A percentile compares a stretch with the other conserved stretches of the same genome.
phyloP scores from a whole-genome alignment of 1,140 invertebrate genomes.

The Dufourea novaeangliae region DNA sequence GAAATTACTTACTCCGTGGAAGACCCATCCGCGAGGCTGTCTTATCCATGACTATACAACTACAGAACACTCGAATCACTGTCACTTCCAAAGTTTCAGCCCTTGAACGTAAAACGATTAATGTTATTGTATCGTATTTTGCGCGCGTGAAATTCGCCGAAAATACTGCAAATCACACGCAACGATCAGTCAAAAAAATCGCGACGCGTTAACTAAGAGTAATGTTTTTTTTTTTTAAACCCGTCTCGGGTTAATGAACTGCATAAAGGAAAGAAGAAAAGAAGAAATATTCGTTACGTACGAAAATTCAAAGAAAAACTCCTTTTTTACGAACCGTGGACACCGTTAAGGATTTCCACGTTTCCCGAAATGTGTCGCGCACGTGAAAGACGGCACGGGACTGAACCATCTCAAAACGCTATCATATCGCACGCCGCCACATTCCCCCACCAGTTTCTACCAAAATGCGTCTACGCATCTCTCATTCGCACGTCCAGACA shows the following conservation, averaged over 20 bases:
- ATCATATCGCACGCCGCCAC: conserved; percentile 53
- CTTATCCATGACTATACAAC: conserved; percentile 41
- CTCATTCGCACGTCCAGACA: not conserved
- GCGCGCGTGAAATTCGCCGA: not conserved
- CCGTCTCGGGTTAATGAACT: not conserved
- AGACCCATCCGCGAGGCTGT: not conserved
- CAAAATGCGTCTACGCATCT: conserved; percentile 53
- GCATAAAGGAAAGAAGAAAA: not conserved
- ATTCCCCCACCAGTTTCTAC: conserved; percentile 46
- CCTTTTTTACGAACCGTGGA: not conserved
- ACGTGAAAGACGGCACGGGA: conserved; percentile 54
- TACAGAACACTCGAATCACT: conserved; percentile 6
- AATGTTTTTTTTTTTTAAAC: too few relatives aligned
- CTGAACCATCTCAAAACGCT: conserved; percentile 56
- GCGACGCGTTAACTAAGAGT: too few relatives aligned
- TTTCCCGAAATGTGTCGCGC: conserved; percentile 47
- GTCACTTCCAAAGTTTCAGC: not conserved
- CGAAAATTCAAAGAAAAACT: not conserved
- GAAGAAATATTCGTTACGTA: not conserved
- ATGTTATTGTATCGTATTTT: not conserved
- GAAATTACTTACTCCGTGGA: conserved; percentile 20
- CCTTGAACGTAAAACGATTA: not conserved
- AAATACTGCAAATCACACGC: not conserved
- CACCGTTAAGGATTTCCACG: not conserved
- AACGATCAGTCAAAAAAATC: too few relatives aligned